Base-by-base conservation (phyloP, 2,797 vertebrate genomes). In the Cygnus olor region DNA sequence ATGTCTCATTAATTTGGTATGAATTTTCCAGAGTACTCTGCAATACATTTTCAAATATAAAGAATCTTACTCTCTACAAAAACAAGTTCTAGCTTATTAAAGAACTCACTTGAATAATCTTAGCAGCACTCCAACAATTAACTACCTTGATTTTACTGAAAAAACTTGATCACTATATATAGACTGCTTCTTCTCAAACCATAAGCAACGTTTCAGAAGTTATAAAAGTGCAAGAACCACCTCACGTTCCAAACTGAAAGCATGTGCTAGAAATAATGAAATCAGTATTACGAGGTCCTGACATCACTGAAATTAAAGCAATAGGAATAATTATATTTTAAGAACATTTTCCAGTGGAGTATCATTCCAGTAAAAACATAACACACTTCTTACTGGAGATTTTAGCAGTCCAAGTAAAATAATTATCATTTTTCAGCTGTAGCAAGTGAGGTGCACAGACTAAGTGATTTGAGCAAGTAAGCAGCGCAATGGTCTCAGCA, bases 51-150 rank as follows among this genome's bases (percentile, higher is more conserved):
- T 95, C 88, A 96, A 95, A 89, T 95, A 93, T 94, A 96, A 78
- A 96, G 93, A 95, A 95, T 88, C 88, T 85, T 94, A 91, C 28
- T 93, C 88, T 93, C 96, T 95, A 94, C 89, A 95, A 42, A 72
- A 95, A 93, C 91, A 90, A 65, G 54, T 63, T 73, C 74, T 82
- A 96, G 58, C 57, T 94, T 54, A 21, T 88, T 88, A 84, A 90
- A 93, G 57, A 95, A 96, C 54, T 94, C 88, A 76, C 63, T 85
- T 94, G 70, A 90, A 88, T 79, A 81, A 89, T 60, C 77, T 94
- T 88, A 92, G 85, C 82, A 95, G 87, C 87, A 92, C 93, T 91
- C 91, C 66, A 80, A 47, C 76, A 85, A 94, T 92, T 79, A 88
- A 47, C 73, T 85, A 91, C 27, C 61, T 91, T 85, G 63, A 85